Percentiles rank a stretch among this genome's conserved stretches.
These are phyloP conservation scores for Caradrina clavipalpis DNA, from an alignment of 2,888 invertebrate species.

Conservation along the genomic window DNA sequence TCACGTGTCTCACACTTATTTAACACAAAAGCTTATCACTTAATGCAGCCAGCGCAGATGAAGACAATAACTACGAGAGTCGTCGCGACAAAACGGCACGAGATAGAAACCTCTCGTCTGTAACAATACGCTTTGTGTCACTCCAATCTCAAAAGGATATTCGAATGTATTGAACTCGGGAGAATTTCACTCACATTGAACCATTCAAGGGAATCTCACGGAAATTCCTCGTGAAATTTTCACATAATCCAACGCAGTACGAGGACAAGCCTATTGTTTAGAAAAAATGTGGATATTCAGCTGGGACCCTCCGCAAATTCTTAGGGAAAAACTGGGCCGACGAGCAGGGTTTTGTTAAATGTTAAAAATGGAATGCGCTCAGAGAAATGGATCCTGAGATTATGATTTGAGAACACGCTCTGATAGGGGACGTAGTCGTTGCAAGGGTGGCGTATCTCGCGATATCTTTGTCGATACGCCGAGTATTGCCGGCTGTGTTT, in stretches of 20 bases:
- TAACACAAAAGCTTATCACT: conserved; percentile 62
- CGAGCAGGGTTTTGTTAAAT: conserved; percentile 53
- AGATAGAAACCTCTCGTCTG: conserved; percentile 81
- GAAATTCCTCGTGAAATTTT: conserved; percentile 78
- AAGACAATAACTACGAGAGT: conserved; percentile 80
- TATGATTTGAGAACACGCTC: conserved; percentile 44
- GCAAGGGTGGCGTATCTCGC: conserved; percentile 3
- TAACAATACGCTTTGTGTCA: conserved; percentile 88
- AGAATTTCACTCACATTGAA: conserved; percentile 83
- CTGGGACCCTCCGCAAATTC: conserved; percentile 68
- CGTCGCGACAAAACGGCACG: conserved; percentile 80
- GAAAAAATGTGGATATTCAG: conserved; percentile 74
- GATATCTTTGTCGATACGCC: conserved; percentile 34
- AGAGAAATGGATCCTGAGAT: conserved; percentile 47
- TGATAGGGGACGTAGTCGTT: conserved; percentile 22
- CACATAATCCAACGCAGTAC: conserved; percentile 75
- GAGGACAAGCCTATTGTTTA: conserved; percentile 75
- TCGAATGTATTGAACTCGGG: conserved; percentile 85
- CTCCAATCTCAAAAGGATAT: conserved; percentile 88
- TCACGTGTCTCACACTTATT: conserved; percentile 45
- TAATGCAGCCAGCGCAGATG: conserved; percentile 59
- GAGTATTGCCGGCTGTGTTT: conserved; percentile 59
- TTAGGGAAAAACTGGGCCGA: conserved; percentile 58
- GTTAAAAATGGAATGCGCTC: conserved; percentile 54
- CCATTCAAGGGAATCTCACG: conserved; percentile 74